phyloP scores from a whole-genome alignment of 2,113 vertebrate genomes.

The Microcebus tavaratra region DNA sequence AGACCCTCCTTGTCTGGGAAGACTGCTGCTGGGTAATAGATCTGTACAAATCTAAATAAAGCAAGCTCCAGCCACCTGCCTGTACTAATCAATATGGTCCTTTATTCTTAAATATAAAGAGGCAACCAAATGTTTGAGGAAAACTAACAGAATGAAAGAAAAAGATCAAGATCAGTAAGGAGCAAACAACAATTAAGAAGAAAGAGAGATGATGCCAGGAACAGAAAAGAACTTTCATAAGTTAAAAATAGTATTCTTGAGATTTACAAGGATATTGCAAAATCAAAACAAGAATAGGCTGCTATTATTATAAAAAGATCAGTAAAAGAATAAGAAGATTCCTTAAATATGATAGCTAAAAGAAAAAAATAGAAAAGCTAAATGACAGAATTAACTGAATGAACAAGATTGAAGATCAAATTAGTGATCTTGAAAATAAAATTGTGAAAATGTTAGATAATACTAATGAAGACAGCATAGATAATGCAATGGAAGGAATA shows the following conservation, averaged over 20 bases:
- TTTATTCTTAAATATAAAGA: conserved; percentile 25
- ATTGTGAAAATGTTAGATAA: not conserved
- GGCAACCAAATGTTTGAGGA: not conserved
- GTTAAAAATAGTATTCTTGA: not conserved
- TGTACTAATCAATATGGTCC: not conserved
- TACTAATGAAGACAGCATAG: not conserved
- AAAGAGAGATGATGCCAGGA: not conserved
- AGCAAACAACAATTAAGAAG: not conserved
- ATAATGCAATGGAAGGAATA: not conserved
- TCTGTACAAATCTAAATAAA: not conserved
- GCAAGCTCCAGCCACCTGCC: not conserved
- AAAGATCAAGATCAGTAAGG: not conserved
- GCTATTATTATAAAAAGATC: not conserved
- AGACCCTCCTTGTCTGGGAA: not conserved
- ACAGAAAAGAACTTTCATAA: not conserved
- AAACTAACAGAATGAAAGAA: not conserved
- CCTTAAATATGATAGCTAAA: not conserved
- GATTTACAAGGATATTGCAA: not conserved
- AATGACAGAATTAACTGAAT: not conserved
- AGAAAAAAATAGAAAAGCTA: not conserved
- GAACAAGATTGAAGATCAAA: not conserved
- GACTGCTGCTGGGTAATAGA: not conserved
- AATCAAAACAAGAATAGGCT: not conserved
- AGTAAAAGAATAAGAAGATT: not conserved
- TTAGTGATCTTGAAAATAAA: not conserved